phyloP scores from a whole-genome alignment of 2,113 vertebrate genomes.

The Clarias gariepinus region DNA sequence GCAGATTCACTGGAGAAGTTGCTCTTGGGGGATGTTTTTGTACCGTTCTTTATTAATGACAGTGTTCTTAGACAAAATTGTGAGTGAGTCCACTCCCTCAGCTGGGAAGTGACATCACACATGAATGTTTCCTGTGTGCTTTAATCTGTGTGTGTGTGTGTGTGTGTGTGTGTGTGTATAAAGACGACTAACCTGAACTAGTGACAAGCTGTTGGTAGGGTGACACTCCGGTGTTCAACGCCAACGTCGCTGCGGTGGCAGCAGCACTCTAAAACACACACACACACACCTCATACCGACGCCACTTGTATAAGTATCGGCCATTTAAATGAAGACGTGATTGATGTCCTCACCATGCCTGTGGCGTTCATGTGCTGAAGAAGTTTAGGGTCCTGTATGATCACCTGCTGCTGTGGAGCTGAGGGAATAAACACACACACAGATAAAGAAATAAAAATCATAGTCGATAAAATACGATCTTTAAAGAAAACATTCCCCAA shows the following conservation, averaged over 20 bases:
- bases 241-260: conserved; percentile 93
- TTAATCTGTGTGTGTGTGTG: too few relatives aligned
- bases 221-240: conserved; percentile 88
- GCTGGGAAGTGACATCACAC: too few relatives aligned
- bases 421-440: conserved; percentile 35
- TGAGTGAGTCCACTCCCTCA: too few relatives aligned
- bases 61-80: too few relatives aligned
- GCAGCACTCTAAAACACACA: conserved; percentile 85
- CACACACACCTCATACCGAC: not conserved
- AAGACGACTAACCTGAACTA: conserved; percentile 81
- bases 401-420: conserved; percentile 94
- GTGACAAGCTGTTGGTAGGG: conserved; percentile 94
- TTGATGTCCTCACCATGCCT: conserved; percentile 84
- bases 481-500: not conserved
- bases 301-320: not conserved
- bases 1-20: too few relatives aligned
- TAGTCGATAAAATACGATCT: not conserved
- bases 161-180: not conserved
- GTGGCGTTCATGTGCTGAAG: conserved; percentile 93
- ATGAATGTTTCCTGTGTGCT: too few relatives aligned
- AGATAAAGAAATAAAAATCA: not conserved
- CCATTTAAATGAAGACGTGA: not conserved
- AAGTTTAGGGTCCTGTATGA: conserved; percentile 92
- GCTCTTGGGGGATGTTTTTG: too few relatives aligned
- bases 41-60: too few relatives aligned